Evolutionary conservation across 2,888 invertebrate species (phyloP).

Genomic region (Aricia artaxerxes): DNA sequence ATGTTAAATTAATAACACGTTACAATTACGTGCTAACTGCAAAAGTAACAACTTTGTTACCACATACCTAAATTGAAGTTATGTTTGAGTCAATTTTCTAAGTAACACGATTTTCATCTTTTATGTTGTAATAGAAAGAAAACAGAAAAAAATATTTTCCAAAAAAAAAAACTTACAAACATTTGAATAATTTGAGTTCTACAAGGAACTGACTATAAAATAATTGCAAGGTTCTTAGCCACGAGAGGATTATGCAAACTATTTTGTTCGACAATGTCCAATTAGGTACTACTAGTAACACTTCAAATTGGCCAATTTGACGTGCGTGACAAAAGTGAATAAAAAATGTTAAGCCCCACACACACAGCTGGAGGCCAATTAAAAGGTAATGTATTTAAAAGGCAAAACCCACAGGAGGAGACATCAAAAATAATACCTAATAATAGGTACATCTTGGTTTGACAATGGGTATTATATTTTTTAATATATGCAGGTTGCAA

Average conservation of each 20-base stretch:
- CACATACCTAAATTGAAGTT: neutral
- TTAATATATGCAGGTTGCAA: slow-evolving; percentile 9
- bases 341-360: slow-evolving; percentile 35
- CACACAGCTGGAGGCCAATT: slow-evolving; percentile 58
- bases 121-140: too few species aligned
- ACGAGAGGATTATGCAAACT: neutral
- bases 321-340: slow-evolving; percentile 37
- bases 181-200: neutral
- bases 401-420: slow-evolving; percentile 52
- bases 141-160: too few species aligned
- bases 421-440: neutral
- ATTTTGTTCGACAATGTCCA: neutral
- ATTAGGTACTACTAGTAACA: slow-evolving; percentile 19
- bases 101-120: too few species aligned
- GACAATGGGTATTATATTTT: slow-evolving; percentile 34
- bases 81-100: neutral
- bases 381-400: slow-evolving; percentile 65
- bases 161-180: neutral
- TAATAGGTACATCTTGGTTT: neutral
- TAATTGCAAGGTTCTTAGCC: neutral
- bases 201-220: neutral
- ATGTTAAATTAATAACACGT: neutral
- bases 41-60: neutral
- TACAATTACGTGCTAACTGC: neutral
- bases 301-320: slow-evolving; percentile 34